A percentile compares a stretch with the other conserved stretches of the same genome.
Evolutionary conservation across 2,113 vertebrate species (phyloP).

Genomic region (Corythoichthys intestinalis): DNA sequence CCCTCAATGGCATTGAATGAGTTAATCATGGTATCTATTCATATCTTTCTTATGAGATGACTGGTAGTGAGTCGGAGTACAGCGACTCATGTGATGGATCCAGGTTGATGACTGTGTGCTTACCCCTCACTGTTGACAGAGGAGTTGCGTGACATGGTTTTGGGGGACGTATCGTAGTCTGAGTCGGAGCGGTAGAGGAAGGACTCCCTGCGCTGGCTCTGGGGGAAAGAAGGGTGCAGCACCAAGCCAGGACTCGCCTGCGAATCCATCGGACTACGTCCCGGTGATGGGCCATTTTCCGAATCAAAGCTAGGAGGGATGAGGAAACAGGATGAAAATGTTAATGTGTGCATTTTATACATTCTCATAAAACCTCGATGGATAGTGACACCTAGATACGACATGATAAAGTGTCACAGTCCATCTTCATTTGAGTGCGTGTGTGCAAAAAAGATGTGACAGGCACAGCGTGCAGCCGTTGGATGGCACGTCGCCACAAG

Average conservation of each 20-base stretch:
- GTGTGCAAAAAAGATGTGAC: conserved; percentile 22
- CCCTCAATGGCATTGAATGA: too few relatives aligned
- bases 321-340: background rate
- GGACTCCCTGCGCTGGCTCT: conserved; percentile 87
- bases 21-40: background rate
- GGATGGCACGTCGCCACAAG: conserved; percentile 37
- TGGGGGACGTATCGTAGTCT: conserved; percentile 90
- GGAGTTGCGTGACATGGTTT: conserved; percentile 91
- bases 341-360: background rate
- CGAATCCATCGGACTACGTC: conserved; percentile 87
- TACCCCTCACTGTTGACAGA: conserved; percentile 90
- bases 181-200: conserved; percentile 93
- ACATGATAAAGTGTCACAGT: background rate
- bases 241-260: conserved; percentile 89
- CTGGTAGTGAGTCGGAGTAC: background rate
- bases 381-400: background rate
- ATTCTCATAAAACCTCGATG: background rate
- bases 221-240: conserved; percentile 80
- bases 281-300: conserved; percentile 87
- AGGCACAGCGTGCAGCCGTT: conserved; percentile 12
- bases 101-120: conserved; percentile 44
- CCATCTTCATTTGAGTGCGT: background rate
- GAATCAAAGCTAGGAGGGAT: conserved; percentile 78
- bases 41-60: background rate
- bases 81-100: conserved; percentile 1